These are phyloP conservation scores for Penaeus vannamei DNA, from an alignment of 1,140 invertebrate species.

Conservation along the genomic window DNA sequence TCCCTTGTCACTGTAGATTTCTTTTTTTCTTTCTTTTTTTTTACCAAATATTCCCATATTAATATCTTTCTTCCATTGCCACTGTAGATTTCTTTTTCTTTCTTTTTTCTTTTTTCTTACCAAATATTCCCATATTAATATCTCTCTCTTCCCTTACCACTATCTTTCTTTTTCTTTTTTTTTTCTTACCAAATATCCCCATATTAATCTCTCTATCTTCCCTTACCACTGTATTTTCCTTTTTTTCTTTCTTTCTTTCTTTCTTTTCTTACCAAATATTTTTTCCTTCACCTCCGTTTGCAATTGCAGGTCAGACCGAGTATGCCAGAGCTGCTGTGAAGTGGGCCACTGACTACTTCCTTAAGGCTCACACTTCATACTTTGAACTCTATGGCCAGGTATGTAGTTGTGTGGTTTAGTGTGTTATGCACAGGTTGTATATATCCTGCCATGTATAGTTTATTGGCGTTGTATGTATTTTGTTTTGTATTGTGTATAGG, in stretches of 20 bases:
- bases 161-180: no score
- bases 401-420: not conserved
- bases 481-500: no score
- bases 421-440: not conserved
- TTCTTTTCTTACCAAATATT: not conserved
- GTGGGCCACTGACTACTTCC: slow-evolving; percentile 57
- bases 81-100: no score
- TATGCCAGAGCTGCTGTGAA: slow-evolving; percentile 44
- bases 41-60: no score
- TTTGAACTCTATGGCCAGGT: slow-evolving; percentile 68
- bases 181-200: no score
- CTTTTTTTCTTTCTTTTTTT: no score
- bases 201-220: no score
- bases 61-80: no score
- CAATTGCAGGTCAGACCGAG: slow-evolving; percentile 40
- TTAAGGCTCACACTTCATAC: slow-evolving; percentile 55
- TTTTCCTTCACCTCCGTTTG: not conserved
- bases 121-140: no score
- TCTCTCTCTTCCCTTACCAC: no score
- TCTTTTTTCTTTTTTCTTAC: no score
- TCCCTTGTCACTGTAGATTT: no score
- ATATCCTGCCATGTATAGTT: not conserved
- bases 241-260: not conserved
- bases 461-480: not conserved
- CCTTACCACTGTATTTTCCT: not conserved